Evolutionary conservation across 2,113 vertebrate genomes (phyloP), one percentile per base, ranked within the genome.

Genomic region (Spea multiplicata): DNA sequence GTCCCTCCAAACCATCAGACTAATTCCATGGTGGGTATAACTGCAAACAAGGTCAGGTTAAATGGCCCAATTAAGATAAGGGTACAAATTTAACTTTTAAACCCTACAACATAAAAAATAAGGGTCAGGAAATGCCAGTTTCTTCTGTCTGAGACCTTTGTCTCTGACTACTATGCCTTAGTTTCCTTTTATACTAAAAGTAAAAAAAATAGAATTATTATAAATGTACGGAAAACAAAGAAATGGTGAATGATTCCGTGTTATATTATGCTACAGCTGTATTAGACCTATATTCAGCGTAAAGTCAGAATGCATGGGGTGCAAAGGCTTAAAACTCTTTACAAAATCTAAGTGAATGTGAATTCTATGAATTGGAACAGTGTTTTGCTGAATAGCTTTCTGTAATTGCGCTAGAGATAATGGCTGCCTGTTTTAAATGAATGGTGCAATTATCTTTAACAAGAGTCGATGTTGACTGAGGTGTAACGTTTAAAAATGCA

Each of bases 371-470:
- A 30, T 30, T 64, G 17, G 55, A 16, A 64, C 61, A 64, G 61
- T 64, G n/a, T 64, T 64, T 64, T 64, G 61, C 17, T 64, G 61
- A 64, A 64, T 64, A 16, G n/a, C 61, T 64, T 64, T 64, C 61
- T 64, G 61, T 30, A 30, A 64, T 30, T 64, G n/a, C 8, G 16
- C 16, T 17, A 64, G 61, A 64, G 61, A 17, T 64, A 17, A 64
- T 16, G 5, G 61, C 9, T 17, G n/a, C n/a, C 61, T 13, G 57
- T 64, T 30, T 64, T 8, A 64, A 64, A 64, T 64, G 61, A 64
- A 30, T 64, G 17, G n/a, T 30, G 61, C 17, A 64, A 64, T 64
- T 64, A 64, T 8, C 16, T 64, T 64, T 64, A 30, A 64, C 61
- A 64, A 64, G 61, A 64, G 61, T 16, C 8, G 16, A 8, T 64